Base-by-base conservation (phyloP, 2,888 invertebrate species). In the Orthosia gracilis region DNA sequence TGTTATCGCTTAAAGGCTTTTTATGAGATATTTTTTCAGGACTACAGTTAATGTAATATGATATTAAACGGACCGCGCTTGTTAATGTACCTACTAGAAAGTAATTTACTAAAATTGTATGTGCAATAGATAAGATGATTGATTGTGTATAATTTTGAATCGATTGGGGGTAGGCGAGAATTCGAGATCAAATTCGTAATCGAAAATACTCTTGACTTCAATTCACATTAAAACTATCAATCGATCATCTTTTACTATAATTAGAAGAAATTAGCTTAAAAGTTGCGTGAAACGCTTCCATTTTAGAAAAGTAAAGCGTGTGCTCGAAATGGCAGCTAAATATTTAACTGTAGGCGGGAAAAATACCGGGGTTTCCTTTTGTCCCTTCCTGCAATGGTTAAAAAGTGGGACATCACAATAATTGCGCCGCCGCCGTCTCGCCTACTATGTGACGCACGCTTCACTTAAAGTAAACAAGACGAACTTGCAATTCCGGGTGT, bases 1-100 rank as follows among this genome's bases (percentile, higher is more conserved):
- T 82, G 79, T 85, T 88, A 88, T 81, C 77, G 69, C 82, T 76
- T 78, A 54, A 17, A 68, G 52, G 63, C 69, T 73, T 82, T 66
- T 72, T 68, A 49, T 68, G 81, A 72, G 69, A 82, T 81, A 72
- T 77, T 80, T 84, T 80, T 58, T 66, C 47, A 55, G 52, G 61
- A 80, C 21, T 66, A 61, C 57, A 59, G 54, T 67, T 67, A 18
- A 26, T 49, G 40, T 69, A 55, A 50, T 52, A 79, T 54, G 66
- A 59, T 64, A 74, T 82, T 80, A 78, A 78, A 68, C 9, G 62
- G 23, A 62, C 67, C 59, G 74, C 64, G 81, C 81, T 84, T 62
- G 76, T 71, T 80, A 68, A 54, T 54, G 47, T 50, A 62, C 40
- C 40, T 40, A 40, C 15, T 59, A 31, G 13, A 54, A 70, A 49